Base-by-base conservation (phyloP, 2,888 invertebrate genomes). In the Xestia sexstrigata region DNA sequence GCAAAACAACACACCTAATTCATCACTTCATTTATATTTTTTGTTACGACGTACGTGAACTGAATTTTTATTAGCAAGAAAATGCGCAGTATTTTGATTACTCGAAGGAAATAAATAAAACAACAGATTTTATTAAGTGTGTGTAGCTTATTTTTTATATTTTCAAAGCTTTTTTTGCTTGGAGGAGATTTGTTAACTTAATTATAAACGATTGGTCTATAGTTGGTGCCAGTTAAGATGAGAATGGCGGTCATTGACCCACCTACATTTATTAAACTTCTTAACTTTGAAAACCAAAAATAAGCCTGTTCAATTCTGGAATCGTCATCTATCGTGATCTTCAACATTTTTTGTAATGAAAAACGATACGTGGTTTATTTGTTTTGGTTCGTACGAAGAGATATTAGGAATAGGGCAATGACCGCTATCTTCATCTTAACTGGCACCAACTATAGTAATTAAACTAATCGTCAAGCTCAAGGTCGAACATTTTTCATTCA, bases 51-150 rank as follows among this genome's bases (percentile, higher is more conserved):
- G 58, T 74, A 78, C 84, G 81, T 85, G 69, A 58, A n/a, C 67
- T 23, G 69, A 81, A 66, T 75, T 83, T 86, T 81, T 78, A 75
- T 69, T 42, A 60, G 39, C 52, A 26, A 49, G 79, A 70, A 79
- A 70, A 42, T 55, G 23, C 63, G 30, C 60, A 49, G 55, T 63
- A 49, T 86, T 83, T 80, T 85, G 65, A 81, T 83, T 78, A 73
- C 55, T 68, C 30, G 15, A 66, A 58, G 26, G 35, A 73, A 86
- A 83, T 80, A 86, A 85, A 82, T 77, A 71, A 73, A 81, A 78
- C 63, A 82, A 66, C 74, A 70, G 70, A 49, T 69, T 81, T 66
- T 58, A 78, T 62, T 72, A 66, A 72, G 65, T 78, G 42, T 49
- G 49, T 78, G 42, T 49, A 42, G 35, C n/a, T 81, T 71, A n/a